Base-by-base conservation (phyloP, 2,113 vertebrate species). In the Petroica traversi region DNA sequence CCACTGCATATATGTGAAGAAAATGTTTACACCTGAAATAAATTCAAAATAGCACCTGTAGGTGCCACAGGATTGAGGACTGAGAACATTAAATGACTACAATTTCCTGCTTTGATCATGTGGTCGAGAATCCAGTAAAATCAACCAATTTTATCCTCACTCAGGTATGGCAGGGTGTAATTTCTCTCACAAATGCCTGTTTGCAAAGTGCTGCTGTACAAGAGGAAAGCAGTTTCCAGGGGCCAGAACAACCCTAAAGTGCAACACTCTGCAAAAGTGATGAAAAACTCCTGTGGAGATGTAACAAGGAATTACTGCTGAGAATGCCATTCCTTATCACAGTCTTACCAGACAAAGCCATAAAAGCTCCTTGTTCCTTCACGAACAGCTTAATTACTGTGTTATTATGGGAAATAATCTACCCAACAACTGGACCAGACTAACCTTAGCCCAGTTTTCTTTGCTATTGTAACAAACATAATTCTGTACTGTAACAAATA, bases 241-340 rank as follows among this genome's bases (percentile, higher is more conserved):
- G 28, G 4, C 25, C 23, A 58, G 29, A 73, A 38, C 4, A 74
- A 64, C 6, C 48, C 33, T 33, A 26, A 80, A 77, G 31, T 5
- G 14, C 24, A 63, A 79, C 0, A 2, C 5, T 40, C n/a, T 48
- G 33, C 11, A 40, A 31, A 34, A 64, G 31, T 0, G 4, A 68
- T 4, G 5, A 46, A 57, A 29, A 57, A 86, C 34, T 84, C 6
- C 84, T 25, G 36, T 46, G 51, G 34, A 73, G 59, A 34, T 2
- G 8, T 4, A 66, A 40, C 0, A 0, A 3, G 48, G 5, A 81
- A 20, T 33, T 58, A 26, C 24, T 4, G 1, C 36, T 46, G 48
- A 85, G 26, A 63, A 82, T 36, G 58, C 23, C 3, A 0, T 46
- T 84, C 61, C n/a, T 43, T 55, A 87, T 81, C 86, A 38, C 29